Percentiles rank a stretch among this genome's conserved stretches.
phyloP scores from a whole-genome alignment of 1,140 invertebrate genomes.

The Uloborus diversus region DNA sequence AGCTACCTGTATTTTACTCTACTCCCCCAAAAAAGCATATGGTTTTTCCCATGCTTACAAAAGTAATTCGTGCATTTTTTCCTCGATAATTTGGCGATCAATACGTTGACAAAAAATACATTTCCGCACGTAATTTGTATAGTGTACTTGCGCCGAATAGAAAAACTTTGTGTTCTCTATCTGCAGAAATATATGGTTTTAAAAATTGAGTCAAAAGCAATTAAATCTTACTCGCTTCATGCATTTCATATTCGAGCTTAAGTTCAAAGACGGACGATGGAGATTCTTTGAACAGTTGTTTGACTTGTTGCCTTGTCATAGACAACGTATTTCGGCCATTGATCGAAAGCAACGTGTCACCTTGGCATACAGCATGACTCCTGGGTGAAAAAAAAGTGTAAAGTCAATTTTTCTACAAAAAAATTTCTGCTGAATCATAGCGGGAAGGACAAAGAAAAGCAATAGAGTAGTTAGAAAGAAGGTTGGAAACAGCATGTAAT shows the following conservation, averaged over 20 bases:
- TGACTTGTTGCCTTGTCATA: slow-evolving; percentile 1
- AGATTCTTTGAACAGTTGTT: neutral
- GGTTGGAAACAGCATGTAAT: too few species aligned
- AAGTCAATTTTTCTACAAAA: too few species aligned
- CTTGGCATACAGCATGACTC: slow-evolving; percentile 13
- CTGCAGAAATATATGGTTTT: neutral
- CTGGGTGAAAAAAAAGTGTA: neutral
- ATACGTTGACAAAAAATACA: neutral
- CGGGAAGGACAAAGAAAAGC: too few species aligned
- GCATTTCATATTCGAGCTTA: slow-evolving; percentile 9
- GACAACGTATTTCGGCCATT: neutral
- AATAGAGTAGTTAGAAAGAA: too few species aligned
- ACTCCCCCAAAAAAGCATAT: too few species aligned
- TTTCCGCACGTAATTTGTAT: neutral
- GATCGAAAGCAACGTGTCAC: slow-evolving; percentile 10
- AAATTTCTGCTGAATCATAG: too few species aligned
- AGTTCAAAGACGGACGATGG: neutral
- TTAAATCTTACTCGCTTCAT: slow-evolving; percentile 13
- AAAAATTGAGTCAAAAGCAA: neutral
- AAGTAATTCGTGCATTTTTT: neutral
- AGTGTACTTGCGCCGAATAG: neutral
- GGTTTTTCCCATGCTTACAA: neutral
- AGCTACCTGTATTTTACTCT: too few species aligned
- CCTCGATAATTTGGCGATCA: neutral
- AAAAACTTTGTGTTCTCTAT: neutral